Percentiles rank a stretch among this genome's conserved stretches.
These are phyloP conservation scores for Podilymbus podiceps DNA, from an alignment of 2,113 vertebrate genomes.

Conservation along the genomic window DNA sequence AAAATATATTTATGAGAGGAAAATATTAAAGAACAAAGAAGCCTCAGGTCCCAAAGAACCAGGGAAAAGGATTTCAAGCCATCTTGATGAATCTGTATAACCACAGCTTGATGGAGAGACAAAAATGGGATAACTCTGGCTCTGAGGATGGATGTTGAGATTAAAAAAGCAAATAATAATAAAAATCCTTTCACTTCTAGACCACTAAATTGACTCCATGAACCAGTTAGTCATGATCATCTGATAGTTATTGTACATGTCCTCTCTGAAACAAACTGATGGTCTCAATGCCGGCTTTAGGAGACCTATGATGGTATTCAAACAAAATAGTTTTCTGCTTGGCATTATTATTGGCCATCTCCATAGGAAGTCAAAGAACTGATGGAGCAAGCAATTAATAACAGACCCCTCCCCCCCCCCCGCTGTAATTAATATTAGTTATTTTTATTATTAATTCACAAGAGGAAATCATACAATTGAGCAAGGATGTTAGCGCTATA, in stretches of 20 bases:
- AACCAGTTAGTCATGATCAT: background rate
- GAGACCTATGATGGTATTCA: background rate
- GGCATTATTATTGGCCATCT: background rate
- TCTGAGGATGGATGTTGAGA: background rate
- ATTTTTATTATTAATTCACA: background rate
- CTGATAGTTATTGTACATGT: background rate
- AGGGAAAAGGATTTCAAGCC: conserved; percentile 13
- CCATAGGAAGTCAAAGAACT: background rate
- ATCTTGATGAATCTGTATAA: conserved; percentile 1
- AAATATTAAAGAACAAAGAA: conserved; percentile 39
- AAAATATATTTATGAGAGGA: background rate
- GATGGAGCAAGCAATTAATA: background rate
- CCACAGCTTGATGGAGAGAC: conserved; percentile 6
- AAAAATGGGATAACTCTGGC: conserved; percentile 5
- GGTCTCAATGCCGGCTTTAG: background rate
- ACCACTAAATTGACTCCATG: background rate
- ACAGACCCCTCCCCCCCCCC: too few species aligned
- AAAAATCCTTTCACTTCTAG: conserved; percentile 24
- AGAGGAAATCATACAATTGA: background rate
- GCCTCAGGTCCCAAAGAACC: background rate
- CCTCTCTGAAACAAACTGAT: background rate
- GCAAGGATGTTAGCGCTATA: background rate
- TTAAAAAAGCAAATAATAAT: conserved; percentile 18
- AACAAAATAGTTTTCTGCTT: background rate
- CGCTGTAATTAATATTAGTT: background rate